Evolutionary conservation across 1,140 invertebrate species (phyloP).

Genomic region (Theocolax elegans): DNA sequence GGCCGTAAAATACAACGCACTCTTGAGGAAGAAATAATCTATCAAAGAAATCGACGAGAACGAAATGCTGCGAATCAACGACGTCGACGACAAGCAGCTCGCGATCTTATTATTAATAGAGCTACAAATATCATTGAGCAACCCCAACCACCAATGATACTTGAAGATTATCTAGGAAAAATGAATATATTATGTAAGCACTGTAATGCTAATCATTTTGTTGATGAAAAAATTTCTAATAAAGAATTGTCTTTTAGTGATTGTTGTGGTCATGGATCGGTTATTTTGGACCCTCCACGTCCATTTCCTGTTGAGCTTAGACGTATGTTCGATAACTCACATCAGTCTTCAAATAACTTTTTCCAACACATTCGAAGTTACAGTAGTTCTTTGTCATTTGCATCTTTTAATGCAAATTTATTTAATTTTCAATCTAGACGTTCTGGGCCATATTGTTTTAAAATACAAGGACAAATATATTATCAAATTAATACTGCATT

Average conservation of each 20-base stretch:
- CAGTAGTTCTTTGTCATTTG: too few relatives aligned
- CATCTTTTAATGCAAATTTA: too few relatives aligned
- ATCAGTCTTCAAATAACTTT: slow-evolving; percentile 24
- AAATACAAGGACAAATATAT: too few relatives aligned
- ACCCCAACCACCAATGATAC: too few relatives aligned
- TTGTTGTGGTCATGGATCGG: too few relatives aligned
- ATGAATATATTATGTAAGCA: too few relatives aligned
- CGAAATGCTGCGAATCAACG: background rate
- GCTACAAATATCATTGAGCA: background rate
- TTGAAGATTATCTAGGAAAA: too few relatives aligned
- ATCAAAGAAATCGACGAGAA: background rate
- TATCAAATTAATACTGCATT: too few relatives aligned
- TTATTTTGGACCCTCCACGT: background rate
- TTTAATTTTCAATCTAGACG: slow-evolving; percentile 1
- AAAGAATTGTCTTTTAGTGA: background rate
- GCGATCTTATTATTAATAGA: too few relatives aligned
- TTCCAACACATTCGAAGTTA: too few relatives aligned
- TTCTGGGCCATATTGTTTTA: too few relatives aligned
- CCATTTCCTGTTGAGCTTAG: background rate
- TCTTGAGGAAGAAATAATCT: background rate
- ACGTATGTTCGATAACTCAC: background rate
- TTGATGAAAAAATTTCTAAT: background rate
- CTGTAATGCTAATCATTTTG: too few relatives aligned
- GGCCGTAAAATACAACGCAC: background rate
- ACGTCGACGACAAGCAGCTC: background rate